Evolutionary conservation across 2,797 vertebrate species (phyloP).

Genomic region (Manis pentadactyla): DNA sequence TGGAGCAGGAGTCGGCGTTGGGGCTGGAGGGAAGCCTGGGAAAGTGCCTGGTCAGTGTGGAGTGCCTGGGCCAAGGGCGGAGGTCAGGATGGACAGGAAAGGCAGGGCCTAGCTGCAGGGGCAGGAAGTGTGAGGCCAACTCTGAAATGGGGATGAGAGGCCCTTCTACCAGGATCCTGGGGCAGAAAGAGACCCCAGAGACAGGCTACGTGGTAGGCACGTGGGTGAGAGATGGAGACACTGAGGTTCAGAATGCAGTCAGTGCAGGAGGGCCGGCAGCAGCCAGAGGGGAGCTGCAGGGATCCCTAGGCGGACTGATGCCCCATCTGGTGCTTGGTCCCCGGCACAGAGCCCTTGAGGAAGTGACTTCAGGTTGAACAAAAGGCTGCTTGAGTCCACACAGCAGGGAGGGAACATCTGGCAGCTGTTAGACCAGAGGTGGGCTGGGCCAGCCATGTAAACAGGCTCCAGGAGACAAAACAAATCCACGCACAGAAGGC

Average conservation of each 20-base stretch:
- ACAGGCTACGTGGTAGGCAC: neutral
- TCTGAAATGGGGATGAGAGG: neutral
- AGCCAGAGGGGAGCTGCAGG: neutral
- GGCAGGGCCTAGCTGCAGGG: neutral
- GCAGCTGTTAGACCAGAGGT: constrained; percentile 75
- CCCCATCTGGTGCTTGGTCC: constrained; percentile 19
- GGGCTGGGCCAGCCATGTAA: constrained; percentile 44
- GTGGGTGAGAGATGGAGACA: neutral
- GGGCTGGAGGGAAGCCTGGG: constrained; percentile 88
- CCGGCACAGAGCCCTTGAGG: constrained; percentile 28
- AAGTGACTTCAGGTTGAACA: constrained; percentile 77
- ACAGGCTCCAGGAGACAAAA: constrained; percentile 71
- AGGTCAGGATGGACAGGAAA: neutral
- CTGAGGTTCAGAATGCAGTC: neutral
- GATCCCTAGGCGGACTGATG: neutral
- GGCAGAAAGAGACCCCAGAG: constrained; percentile 6
- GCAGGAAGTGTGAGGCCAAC: neutral
- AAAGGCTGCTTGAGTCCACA: constrained; percentile 55
- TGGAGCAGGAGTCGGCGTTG: constrained; percentile 89
- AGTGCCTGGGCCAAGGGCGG: neutral
- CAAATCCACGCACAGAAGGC: neutral
- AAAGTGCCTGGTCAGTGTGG: constrained; percentile 94
- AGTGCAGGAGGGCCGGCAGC: neutral
- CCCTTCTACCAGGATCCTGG: neutral
- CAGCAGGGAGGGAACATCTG: constrained; percentile 75